Evolutionary conservation across 2,888 invertebrate genomes (phyloP).

Genomic region (Hoplodrina ambigua): DNA sequence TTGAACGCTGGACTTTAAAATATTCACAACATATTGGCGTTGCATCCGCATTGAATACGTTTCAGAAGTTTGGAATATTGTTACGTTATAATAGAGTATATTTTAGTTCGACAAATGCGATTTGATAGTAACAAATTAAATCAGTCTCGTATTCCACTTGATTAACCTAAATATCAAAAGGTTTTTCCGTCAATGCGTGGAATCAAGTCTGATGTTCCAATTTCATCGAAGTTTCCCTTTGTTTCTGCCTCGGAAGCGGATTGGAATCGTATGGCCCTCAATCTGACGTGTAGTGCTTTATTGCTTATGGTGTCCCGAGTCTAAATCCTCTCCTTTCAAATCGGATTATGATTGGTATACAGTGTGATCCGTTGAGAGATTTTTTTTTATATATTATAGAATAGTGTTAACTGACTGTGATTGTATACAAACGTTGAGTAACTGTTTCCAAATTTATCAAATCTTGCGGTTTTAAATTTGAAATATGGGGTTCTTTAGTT

Average conservation of each 20-base stretch:
- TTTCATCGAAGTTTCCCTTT: conserved; percentile 82
- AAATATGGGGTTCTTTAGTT: too few relatives aligned
- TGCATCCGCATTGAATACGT: conserved; percentile 35
- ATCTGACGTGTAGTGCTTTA: conserved; percentile 77
- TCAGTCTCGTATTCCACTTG: conserved; percentile 36
- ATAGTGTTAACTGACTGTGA: too few relatives aligned
- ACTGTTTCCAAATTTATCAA: too few relatives aligned
- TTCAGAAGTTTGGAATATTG: conserved; percentile 9
- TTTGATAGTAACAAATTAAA: conserved; percentile 28
- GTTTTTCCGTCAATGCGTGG: conserved; percentile 47
- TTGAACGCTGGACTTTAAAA: conserved; percentile 58
- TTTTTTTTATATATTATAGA: neutral
- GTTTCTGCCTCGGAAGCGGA: conserved; percentile 79
- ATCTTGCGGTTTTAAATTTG: too few relatives aligned
- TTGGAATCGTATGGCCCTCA: conserved; percentile 75
- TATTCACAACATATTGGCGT: conserved; percentile 53
- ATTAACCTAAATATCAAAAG: conserved; percentile 57
- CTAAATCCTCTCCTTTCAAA: conserved; percentile 61
- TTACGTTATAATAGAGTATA: neutral
- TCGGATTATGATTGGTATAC: conserved; percentile 55
- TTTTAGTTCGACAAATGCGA: conserved; percentile 9
- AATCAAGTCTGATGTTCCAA: conserved; percentile 70
- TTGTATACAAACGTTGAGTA: too few relatives aligned
- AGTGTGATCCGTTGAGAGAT: neutral
- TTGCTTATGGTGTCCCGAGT: conserved; percentile 65